A percentile compares a stretch with the other conserved stretches of the same genome.
phyloP scores from a whole-genome alignment of 2,888 invertebrate species.

The Orchesellides sinensis region DNA sequence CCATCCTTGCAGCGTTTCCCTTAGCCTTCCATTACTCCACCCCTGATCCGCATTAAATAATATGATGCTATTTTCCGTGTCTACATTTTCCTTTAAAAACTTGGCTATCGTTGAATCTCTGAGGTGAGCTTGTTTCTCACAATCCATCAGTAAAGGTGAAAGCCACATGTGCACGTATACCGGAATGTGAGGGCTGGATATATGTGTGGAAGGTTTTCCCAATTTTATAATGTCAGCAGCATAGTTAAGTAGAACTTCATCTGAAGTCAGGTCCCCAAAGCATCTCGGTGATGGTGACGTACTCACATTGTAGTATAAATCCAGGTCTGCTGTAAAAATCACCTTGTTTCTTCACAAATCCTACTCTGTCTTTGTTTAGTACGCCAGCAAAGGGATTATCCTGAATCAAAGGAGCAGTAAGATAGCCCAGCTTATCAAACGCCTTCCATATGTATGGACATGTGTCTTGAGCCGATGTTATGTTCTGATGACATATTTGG shows the following conservation, averaged over 20 bases:
- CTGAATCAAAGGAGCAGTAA: constrained; percentile 38
- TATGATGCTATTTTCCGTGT: constrained; percentile 39
- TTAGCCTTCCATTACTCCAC: constrained; percentile 42
- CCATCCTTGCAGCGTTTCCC: constrained; percentile 60
- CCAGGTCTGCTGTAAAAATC: constrained; percentile 60
- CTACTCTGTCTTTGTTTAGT: constrained; percentile 43
- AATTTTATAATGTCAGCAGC: constrained; percentile 14
- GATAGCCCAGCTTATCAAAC: constrained; percentile 35
- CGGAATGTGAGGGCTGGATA: not conserved
- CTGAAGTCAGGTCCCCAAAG: constrained; percentile 30
- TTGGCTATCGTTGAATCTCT: too few relatives aligned
- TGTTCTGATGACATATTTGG: too few relatives aligned
- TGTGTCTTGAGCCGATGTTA: constrained; percentile 9
- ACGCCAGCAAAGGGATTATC: constrained; percentile 23
- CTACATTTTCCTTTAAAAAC: too few relatives aligned
- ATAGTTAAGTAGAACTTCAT: constrained; percentile 25
- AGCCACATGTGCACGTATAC: constrained; percentile 45
- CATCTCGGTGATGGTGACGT: constrained; percentile 31
- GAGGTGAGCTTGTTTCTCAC: constrained; percentile 15
- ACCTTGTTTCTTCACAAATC: constrained; percentile 43
- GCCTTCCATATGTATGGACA: constrained; percentile 62
- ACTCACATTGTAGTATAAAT: too few relatives aligned
- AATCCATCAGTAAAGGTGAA: too few relatives aligned
- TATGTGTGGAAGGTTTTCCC: too few relatives aligned
- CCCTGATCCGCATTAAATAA: constrained; percentile 63